A percentile compares a stretch with the other conserved stretches of the same genome.
phyloP scores from a whole-genome alignment of 2,888 invertebrate species.

The Meliscaeva auricollis region DNA sequence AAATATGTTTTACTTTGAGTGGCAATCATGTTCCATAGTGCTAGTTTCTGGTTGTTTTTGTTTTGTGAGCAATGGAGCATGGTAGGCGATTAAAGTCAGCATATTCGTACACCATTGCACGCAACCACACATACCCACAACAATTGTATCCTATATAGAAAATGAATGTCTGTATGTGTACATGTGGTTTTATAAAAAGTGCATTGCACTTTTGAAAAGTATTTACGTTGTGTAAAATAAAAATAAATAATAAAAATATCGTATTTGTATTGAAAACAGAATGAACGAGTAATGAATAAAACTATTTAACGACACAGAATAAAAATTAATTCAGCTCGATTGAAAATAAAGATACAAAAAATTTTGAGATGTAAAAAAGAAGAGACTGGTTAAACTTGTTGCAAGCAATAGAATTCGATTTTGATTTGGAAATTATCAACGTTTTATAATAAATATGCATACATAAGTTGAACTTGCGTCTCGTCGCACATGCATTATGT shows the following conservation, averaged over 20 bases:
- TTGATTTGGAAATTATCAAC: conserved; percentile 22
- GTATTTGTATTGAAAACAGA: conserved; percentile 36
- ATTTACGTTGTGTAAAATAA: conserved; percentile 34
- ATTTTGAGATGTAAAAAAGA: conserved; percentile 1
- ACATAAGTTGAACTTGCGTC: conserved; percentile 8
- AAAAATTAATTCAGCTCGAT: conserved; percentile 57
- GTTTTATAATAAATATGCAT: conserved; percentile 10
- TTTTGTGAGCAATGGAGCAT: conserved; percentile 67
- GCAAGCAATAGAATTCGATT: conserved; percentile 28
- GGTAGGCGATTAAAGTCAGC: conserved; percentile 71
- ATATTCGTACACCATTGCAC: conserved; percentile 25
- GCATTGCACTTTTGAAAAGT: conserved; percentile 71
- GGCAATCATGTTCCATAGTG: conserved; percentile 22
- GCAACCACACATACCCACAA: conserved; percentile 17
- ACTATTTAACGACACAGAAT: conserved; percentile 65
- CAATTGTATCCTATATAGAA: background rate
- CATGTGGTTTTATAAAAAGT: conserved; percentile 54
- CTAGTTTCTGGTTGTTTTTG: conserved; percentile 62
- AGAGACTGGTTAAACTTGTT: conserved; percentile 38
- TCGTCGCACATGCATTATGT: background rate
- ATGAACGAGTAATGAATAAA: conserved; percentile 61
- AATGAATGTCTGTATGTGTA: background rate
- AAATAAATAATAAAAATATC: background rate
- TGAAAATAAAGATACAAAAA: conserved; percentile 32
- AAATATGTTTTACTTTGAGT: background rate